Conservation (phyloP, 2,888 invertebrate genomes). For the Drosophila atroscutellata region DNA sequence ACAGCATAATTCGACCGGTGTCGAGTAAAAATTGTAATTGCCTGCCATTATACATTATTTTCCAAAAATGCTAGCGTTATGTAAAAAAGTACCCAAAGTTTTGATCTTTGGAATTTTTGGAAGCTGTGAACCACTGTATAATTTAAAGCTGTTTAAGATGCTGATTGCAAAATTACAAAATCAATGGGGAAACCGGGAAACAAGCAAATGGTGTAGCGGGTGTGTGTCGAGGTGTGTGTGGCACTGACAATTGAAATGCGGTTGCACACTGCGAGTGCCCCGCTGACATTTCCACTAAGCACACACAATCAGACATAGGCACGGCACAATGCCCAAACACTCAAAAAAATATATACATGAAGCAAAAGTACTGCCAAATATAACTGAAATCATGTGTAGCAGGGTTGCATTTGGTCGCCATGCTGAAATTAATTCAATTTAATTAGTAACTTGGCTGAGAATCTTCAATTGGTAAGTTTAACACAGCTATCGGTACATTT, state of each 20-base stretch:
- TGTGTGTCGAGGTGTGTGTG: constrained; percentile 11
- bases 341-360: background rate
- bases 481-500: background rate
- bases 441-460: too few species aligned
- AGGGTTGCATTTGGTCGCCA: background rate
- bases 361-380: background rate
- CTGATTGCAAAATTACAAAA: background rate
- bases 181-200: background rate
- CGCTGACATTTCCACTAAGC: constrained; percentile 66
- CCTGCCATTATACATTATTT: too few species aligned
- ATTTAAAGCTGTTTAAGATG: background rate
- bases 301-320: constrained; percentile 59
- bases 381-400: background rate
- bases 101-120: too few species aligned
- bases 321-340: constrained; percentile 33
- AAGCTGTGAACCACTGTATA: background rate
- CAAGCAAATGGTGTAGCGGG: background rate
- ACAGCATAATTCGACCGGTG: too few species aligned
- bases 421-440: too few species aligned
- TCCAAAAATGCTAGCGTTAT: too few species aligned
- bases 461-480: background rate
- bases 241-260: constrained; percentile 69
- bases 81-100: too few species aligned
- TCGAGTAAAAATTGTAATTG: too few species aligned
- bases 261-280: constrained; percentile 45